A percentile compares a stretch with the other conserved stretches of the same genome.
Conservation (phyloP, 2,113 vertebrate genomes). For the Ariopsis seemanni region DNA sequence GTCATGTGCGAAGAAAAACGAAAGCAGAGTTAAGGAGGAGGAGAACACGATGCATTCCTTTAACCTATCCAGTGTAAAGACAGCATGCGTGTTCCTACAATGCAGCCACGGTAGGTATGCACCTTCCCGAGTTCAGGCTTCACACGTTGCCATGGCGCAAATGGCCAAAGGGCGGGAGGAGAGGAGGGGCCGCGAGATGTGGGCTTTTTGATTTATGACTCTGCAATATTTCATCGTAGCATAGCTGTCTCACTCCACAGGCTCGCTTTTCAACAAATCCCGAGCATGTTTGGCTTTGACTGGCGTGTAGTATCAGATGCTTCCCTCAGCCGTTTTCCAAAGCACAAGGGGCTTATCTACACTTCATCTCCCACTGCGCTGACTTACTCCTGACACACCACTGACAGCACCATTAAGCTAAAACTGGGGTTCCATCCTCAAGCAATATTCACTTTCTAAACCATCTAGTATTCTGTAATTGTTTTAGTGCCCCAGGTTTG, state of each 20-base stretch:
- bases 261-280: slow-evolving; percentile 48
- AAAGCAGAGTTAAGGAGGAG: not conserved
- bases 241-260: slow-evolving; percentile 47
- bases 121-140: slow-evolving; percentile 14
- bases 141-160: slow-evolving; percentile 45
- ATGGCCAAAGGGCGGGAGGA: slow-evolving; percentile 39
- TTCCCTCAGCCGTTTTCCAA: slow-evolving; percentile 18
- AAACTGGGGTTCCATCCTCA: not conserved
- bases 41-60: slow-evolving; percentile 21
- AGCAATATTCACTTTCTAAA: not conserved
- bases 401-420: slow-evolving; percentile 24
- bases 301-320: slow-evolving; percentile 40
- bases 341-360: slow-evolving; percentile 34
- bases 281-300: slow-evolving; percentile 45
- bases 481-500: not conserved
- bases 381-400: slow-evolving; percentile 32
- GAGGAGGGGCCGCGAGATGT: slow-evolving; percentile 38
- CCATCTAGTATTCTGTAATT: not conserved
- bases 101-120: slow-evolving; percentile 35
- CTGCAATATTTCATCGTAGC: slow-evolving; percentile 41
- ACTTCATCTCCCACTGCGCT: slow-evolving; percentile 24
- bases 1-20: not conserved
- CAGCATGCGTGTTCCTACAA: slow-evolving; percentile 42
- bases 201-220: slow-evolving; percentile 55
- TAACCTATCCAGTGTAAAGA: slow-evolving; percentile 33